Base-by-base conservation (phyloP, 2,113 vertebrate species). In the Paratilapia polleni region DNA sequence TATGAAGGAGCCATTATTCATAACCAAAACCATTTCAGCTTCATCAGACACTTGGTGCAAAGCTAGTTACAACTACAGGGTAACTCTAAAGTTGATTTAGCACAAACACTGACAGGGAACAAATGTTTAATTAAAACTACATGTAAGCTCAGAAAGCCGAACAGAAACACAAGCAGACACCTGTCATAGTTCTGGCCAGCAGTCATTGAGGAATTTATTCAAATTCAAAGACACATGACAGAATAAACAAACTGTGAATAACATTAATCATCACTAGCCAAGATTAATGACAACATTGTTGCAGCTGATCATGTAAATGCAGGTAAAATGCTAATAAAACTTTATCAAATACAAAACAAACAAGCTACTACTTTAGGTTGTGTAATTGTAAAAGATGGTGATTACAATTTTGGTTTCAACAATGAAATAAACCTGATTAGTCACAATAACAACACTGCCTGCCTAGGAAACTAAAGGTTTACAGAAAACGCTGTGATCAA, bases 1-100 rank as follows among this genome's bases (percentile, higher is more conserved):
- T 20, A 60, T 26, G 26, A 74, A 38, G 22, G 31, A 38, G 41
- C 22, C 20, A 80, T 88, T 85, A 80, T 85, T 91, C 82, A 87
- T 78, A 87, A 78, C 6, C 34, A 54, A 82, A 87, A 82, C 14
- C 47, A 83, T 68, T 83, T 75, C 26, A 47, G 58, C 75, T 43
- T 43, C 49, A 82, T 59, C 73, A 36, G 22, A 80, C 57, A 77
- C 74, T 64, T 31, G 54, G 43, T 82, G 62, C 59, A 28, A 47
- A 57, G 34, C 41, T 13, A 47, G 24, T 10, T 52, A 34, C 7
- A 47, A 47, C 68, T 57, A n/a, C 2, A 28, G 26, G 36, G 43
- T 63, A 75, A 81, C 68, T 52, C 24, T 57, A 41, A 36, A 74
- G 57, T 78, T 41, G 15, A 85, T 78, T 85, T 56, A 73, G 80